Conservation (phyloP, 2,888 invertebrate species). For the Pterostichus niger region DNA sequence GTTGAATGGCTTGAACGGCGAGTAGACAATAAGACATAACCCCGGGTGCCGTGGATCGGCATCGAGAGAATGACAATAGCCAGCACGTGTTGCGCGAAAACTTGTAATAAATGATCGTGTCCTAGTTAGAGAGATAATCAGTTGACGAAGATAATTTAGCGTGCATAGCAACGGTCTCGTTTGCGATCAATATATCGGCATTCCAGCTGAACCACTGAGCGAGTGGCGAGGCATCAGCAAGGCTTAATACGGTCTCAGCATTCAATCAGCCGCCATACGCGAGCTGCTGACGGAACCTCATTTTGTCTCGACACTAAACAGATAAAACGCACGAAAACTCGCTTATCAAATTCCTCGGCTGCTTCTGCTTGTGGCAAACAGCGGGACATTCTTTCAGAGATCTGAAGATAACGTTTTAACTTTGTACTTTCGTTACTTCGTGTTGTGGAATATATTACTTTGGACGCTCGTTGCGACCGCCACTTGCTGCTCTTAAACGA, state of each 20-base stretch:
- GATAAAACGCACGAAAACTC: slow-evolving; percentile 47
- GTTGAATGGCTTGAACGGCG: background rate
- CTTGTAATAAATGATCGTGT: slow-evolving; percentile 27
- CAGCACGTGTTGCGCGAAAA: slow-evolving; percentile 5
- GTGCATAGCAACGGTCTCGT: slow-evolving; percentile 56
- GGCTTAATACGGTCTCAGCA: slow-evolving; percentile 49
- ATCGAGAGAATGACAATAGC: background rate
- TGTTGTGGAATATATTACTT: slow-evolving; percentile 35
- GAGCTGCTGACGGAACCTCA: slow-evolving; percentile 26
- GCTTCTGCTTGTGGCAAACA: background rate
- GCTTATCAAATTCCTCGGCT: slow-evolving; percentile 31
- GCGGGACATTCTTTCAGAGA: background rate
- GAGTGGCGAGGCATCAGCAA: slow-evolving; percentile 33
- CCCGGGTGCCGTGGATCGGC: background rate
- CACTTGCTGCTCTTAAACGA: background rate
- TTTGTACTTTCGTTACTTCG: slow-evolving; percentile 30
- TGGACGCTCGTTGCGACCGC: background rate
- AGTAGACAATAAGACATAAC: background rate
- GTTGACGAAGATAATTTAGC: slow-evolving; percentile 53
- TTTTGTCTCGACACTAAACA: slow-evolving; percentile 20
- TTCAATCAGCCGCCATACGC: slow-evolving; percentile 49
- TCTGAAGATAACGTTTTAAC: slow-evolving; percentile 31
- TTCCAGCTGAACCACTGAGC: slow-evolving; percentile 30
- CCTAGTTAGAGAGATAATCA: slow-evolving; percentile 37
- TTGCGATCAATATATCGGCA: slow-evolving; percentile 56